A percentile compares a stretch with the other conserved stretches of the same genome.
phyloP scores from a whole-genome alignment of 2,113 vertebrate genomes.

The Semnornis frantzii region DNA sequence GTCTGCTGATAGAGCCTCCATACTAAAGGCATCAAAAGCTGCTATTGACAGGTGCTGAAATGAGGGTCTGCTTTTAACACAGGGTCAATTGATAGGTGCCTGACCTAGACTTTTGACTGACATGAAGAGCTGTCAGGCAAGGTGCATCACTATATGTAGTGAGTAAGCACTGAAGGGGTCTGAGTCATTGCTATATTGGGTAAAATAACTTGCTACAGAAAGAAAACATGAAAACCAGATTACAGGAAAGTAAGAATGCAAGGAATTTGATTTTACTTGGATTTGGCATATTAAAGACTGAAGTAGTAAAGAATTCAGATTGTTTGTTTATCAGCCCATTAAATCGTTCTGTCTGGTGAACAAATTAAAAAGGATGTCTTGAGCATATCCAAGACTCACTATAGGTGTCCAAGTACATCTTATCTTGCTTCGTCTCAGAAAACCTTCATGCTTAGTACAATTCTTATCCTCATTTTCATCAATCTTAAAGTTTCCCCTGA shows the following conservation, averaged over 20 bases:
- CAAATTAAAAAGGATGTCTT: not conserved
- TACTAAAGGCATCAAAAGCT: constrained; percentile 72
- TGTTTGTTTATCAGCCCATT: not conserved
- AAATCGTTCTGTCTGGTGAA: not conserved
- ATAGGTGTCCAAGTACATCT: not conserved
- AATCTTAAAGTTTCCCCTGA: not conserved
- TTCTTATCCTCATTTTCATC: not conserved
- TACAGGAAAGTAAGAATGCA: not conserved
- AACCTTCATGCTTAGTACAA: not conserved
- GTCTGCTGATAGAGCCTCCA: not conserved
- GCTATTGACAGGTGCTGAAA: constrained; percentile 79
- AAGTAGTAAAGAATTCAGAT: not conserved
- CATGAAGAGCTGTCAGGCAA: constrained; percentile 75
- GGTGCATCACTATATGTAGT: constrained; percentile 34
- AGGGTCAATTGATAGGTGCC: constrained; percentile 82
- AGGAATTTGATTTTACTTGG: not conserved
- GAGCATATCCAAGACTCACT: not conserved
- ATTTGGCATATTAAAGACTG: not conserved
- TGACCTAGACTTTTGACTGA: constrained; percentile 78
- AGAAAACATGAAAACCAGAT: not conserved
- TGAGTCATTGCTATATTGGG: not conserved
- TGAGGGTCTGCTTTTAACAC: constrained; percentile 77
- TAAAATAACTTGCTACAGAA: not conserved
- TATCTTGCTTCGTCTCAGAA: not conserved
- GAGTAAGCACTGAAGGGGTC: constrained; percentile 13